A percentile compares a stretch with the other conserved stretches of the same genome.
Evolutionary conservation across 2,888 invertebrate genomes (phyloP).

Genomic region (Tachystola acroxantha): DNA sequence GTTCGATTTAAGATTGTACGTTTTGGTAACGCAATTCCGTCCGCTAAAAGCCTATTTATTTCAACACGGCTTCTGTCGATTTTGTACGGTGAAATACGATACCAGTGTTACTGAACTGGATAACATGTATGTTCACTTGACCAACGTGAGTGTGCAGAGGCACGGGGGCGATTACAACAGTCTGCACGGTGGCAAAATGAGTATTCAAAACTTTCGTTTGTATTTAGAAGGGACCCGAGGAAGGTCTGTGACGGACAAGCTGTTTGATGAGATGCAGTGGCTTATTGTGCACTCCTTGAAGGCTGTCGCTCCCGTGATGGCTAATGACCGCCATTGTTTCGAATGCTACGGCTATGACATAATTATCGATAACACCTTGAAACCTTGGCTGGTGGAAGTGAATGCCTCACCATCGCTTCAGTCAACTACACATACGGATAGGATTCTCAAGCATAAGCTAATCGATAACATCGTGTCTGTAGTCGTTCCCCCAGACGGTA

Average conservation of each 20-base stretch:
- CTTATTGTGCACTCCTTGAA: slow-evolving; percentile 95
- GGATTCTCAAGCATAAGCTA: slow-evolving; percentile 95
- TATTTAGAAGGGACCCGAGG: slow-evolving; percentile 96
- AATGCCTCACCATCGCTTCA: slow-evolving; percentile 97
- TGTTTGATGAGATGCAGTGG: slow-evolving; percentile 95
- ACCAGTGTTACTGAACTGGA: slow-evolving; percentile 92
- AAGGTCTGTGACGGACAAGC: slow-evolving; percentile 90
- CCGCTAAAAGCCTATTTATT: slow-evolving; percentile 96
- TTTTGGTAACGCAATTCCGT: slow-evolving; percentile 94
- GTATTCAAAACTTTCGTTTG: slow-evolving; percentile 92
- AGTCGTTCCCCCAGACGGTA: slow-evolving; percentile 91
- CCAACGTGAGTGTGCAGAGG: slow-evolving; percentile 98
- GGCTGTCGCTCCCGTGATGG: slow-evolving; percentile 96
- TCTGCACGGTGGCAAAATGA: slow-evolving; percentile 96
- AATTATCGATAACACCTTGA: slow-evolving; percentile 94
- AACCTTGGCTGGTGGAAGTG: slow-evolving; percentile 96
- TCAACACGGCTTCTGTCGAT: slow-evolving; percentile 95
- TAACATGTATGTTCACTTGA: slow-evolving; percentile 97
- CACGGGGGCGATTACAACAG: slow-evolving; percentile 97
- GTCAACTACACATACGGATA: slow-evolving; percentile 95
- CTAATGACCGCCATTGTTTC: slow-evolving; percentile 95
- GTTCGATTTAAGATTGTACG: slow-evolving; percentile 95
- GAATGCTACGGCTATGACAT: slow-evolving; percentile 98
- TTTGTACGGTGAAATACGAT: slow-evolving; percentile 97
- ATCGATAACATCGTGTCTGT: slow-evolving; percentile 96